Evolutionary conservation across 2,113 vertebrate species (phyloP).

Genomic region (Vidua macroura): DNA sequence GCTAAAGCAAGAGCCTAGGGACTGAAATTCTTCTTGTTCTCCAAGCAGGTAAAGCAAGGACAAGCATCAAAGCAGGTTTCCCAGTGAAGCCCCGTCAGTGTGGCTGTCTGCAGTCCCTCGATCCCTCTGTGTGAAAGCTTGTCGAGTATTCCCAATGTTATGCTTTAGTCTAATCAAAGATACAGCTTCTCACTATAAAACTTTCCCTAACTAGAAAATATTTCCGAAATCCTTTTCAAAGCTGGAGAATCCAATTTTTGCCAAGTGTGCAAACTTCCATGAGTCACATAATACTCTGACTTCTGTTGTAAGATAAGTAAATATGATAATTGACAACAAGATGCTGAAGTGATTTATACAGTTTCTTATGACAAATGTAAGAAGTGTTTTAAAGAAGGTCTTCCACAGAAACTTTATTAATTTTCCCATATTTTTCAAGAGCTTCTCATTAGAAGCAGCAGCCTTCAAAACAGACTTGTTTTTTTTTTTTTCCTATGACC

Average conservation of each 20-base stretch:
- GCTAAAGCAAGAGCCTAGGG: conserved; percentile 6
- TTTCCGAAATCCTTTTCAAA: neutral
- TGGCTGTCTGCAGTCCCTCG: neutral
- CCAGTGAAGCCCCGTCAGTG: neutral
- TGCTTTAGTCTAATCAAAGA: neutral
- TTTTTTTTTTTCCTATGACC: neutral
- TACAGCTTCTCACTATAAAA: neutral
- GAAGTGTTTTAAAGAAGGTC: neutral
- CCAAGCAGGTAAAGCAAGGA: conserved; percentile 6
- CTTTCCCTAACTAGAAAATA: neutral
- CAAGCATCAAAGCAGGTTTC: neutral
- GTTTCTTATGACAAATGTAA: neutral
- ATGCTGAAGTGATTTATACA: neutral
- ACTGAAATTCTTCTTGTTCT: neutral
- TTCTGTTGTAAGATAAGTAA: conserved; percentile 18
- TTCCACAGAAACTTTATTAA: neutral
- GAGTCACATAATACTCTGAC: neutral
- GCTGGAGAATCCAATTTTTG: neutral
- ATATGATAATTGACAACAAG: neutral
- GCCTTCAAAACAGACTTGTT: neutral
- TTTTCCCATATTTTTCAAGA: neutral
- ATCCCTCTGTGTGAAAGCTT: neutral
- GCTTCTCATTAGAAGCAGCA: neutral
- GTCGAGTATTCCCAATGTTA: neutral
- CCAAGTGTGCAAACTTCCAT: neutral